Conservation (phyloP, 2,113 vertebrate species). For the Corythoichthys haematopterus region DNA sequence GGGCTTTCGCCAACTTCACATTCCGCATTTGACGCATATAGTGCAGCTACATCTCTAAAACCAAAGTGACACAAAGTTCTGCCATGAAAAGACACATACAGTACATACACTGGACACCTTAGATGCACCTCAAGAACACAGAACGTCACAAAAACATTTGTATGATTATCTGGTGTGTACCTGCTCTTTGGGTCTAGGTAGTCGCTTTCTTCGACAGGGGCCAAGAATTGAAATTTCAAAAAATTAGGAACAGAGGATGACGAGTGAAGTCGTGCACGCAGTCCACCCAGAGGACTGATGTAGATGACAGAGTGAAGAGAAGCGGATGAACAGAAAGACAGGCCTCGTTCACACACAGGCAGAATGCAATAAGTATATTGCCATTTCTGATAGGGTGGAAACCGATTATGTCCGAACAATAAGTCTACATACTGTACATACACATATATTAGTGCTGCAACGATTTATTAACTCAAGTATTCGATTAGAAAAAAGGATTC, state of each 20-base stretch:
- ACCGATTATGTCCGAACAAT: not conserved
- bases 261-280: constrained; percentile 89
- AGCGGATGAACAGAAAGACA: constrained; percentile 24
- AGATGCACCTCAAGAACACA: not conserved
- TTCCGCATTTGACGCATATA: constrained; percentile 61
- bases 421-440: too few species aligned
- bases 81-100: not conserved
- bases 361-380: not conserved
- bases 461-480: not conserved
- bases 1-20: constrained; percentile 69
- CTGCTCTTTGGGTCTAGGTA: constrained; percentile 78
- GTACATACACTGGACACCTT: not conserved
- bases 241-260: constrained; percentile 99
- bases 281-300: constrained; percentile 81
- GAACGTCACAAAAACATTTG: not conserved
- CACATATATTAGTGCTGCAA: too few species aligned
- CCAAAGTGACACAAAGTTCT: constrained; percentile 2
- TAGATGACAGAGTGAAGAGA: constrained; percentile 64
- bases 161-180: constrained; percentile 36
- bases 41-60: constrained; percentile 80
- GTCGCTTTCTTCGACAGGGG: constrained; percentile 91
- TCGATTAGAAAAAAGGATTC: too few species aligned
- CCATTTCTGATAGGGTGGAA: not conserved
- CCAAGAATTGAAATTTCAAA: constrained; percentile 99
- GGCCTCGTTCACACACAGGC: constrained; percentile 19